These are phyloP conservation scores for Zenarchopterus dispar DNA, from an alignment of 2,797 vertebrate species.

Conservation along the genomic window DNA sequence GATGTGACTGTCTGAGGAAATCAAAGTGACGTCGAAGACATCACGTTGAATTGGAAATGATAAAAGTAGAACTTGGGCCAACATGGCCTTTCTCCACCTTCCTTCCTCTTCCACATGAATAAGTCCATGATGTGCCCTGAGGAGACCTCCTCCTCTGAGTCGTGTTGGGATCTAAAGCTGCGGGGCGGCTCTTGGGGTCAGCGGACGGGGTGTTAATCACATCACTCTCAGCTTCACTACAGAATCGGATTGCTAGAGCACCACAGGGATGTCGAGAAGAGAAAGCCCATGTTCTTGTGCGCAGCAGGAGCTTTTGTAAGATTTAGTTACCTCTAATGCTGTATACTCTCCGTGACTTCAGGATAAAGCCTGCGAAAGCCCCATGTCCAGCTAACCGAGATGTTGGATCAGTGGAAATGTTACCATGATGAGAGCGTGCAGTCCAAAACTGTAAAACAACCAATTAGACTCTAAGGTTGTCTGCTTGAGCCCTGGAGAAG, in stretches of 20 bases:
- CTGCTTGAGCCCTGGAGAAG: not conserved
- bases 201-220: slow-evolving; percentile 59
- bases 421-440: slow-evolving; percentile 16
- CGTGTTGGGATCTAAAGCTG: slow-evolving; percentile 53
- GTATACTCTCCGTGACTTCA: slow-evolving; percentile 24
- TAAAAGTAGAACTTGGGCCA: slow-evolving; percentile 40
- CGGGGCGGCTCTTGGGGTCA: slow-evolving; percentile 46
- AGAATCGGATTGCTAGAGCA: slow-evolving; percentile 29
- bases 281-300: slow-evolving; percentile 19
- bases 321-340: slow-evolving; percentile 39
- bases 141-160: slow-evolving; percentile 44
- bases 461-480: not conserved
- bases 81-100: slow-evolving; percentile 27
- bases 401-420: slow-evolving; percentile 22
- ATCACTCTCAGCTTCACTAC: slow-evolving; percentile 38
- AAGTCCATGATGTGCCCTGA: slow-evolving; percentile 50
- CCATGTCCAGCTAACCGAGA: not conserved
- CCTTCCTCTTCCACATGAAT: slow-evolving; percentile 25
- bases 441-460: slow-evolving; percentile 31
- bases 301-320: slow-evolving; percentile 35
- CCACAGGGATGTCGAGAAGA: slow-evolving; percentile 43
- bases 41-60: slow-evolving; percentile 28
- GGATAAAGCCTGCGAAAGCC: slow-evolving; percentile 11
- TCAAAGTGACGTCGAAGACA: slow-evolving; percentile 36
- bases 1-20: slow-evolving; percentile 52